Conservation (phyloP, 2,113 vertebrate genomes). For the Erythrocebus patas region DNA sequence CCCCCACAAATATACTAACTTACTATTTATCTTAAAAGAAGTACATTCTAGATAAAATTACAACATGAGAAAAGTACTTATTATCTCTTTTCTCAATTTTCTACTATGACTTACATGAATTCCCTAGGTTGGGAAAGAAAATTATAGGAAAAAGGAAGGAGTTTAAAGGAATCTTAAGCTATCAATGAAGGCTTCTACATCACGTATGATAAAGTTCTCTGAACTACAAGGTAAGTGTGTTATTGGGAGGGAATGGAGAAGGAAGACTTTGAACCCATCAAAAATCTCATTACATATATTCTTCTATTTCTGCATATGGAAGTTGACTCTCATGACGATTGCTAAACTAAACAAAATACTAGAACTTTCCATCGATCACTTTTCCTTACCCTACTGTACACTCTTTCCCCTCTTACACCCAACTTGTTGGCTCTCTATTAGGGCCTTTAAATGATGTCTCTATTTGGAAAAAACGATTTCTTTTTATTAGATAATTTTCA, state of each 20-base stretch:
- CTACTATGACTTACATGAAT: background rate
- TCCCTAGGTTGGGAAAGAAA: background rate
- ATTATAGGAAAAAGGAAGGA: background rate
- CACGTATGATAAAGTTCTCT: background rate
- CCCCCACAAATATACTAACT: background rate
- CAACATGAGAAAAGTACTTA: background rate
- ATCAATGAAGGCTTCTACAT: background rate
- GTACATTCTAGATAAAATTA: background rate
- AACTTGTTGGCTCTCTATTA: background rate
- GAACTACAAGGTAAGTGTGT: background rate
- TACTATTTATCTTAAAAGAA: background rate
- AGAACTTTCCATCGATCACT: background rate
- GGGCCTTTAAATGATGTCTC: background rate
- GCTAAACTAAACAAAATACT: background rate
- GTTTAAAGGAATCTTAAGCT: background rate
- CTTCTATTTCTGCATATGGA: background rate
- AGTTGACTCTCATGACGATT: background rate
- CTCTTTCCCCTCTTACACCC: background rate
- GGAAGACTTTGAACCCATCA: background rate
- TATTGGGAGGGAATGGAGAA: rapidly evolving
- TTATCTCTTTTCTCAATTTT: background rate
- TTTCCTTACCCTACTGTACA: background rate
- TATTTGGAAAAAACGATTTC: background rate
- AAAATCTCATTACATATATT: background rate
- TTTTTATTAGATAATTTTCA: constrained; percentile 7